phyloP scores from a whole-genome alignment of 2,113 vertebrate genomes.

The Prionailurus bengalensis region DNA sequence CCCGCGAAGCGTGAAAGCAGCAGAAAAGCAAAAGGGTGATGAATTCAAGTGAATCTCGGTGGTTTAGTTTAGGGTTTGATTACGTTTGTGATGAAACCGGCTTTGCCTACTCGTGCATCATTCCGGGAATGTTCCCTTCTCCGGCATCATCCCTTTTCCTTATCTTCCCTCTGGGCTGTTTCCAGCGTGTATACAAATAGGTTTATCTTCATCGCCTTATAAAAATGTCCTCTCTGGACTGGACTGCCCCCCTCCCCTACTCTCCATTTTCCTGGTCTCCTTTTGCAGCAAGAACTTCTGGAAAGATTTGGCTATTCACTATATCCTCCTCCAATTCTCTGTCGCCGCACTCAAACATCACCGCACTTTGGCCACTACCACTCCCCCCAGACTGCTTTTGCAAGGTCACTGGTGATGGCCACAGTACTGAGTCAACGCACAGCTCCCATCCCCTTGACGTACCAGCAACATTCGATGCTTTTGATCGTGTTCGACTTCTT shows the following conservation, averaged over 20 bases:
- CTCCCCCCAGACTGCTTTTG: not conserved
- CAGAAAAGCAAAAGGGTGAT: not conserved
- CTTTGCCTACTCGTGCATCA: not conserved
- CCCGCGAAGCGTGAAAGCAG: not conserved
- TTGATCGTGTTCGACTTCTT: not conserved
- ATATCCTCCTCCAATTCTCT: not conserved
- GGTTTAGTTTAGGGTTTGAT: not conserved
- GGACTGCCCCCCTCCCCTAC: not conserved
- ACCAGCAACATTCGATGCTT: not conserved
- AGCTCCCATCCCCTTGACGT: not conserved
- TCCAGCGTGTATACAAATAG: not conserved
- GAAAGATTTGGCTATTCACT: not conserved
- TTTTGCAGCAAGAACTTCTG: not conserved
- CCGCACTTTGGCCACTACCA: not conserved
- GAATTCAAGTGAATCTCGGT: not conserved
- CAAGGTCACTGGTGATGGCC: not conserved
- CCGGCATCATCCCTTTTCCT: not conserved
- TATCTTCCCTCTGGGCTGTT: not conserved
- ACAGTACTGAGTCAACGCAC: not conserved
- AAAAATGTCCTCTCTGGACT: not conserved
- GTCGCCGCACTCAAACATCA: not conserved
- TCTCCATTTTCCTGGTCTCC: not conserved
- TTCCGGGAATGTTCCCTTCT: not conserved
- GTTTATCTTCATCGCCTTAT: not conserved
- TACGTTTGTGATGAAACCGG: not conserved